phyloP scores from a whole-genome alignment of 2,797 vertebrate species.

The Onychomys torridus region DNA sequence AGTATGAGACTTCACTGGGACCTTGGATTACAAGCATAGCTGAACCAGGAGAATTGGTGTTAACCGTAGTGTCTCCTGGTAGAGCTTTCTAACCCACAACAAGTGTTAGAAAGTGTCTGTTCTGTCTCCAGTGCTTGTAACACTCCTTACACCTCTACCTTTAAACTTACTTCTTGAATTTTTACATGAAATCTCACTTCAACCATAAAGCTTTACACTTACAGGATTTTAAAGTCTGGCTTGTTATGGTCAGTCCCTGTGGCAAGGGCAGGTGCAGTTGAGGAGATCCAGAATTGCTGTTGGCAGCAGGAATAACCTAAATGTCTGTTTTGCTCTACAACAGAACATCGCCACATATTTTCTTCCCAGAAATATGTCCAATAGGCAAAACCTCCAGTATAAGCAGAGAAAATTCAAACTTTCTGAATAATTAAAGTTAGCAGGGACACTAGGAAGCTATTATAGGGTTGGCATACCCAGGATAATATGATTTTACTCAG shows the following conservation, averaged over 20 bases:
- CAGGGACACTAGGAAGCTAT: conserved; percentile 70
- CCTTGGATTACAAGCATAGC: conserved; percentile 57
- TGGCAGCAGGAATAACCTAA: background rate
- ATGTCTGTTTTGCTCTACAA: background rate
- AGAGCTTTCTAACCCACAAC: background rate
- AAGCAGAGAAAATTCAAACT: conserved; percentile 75
- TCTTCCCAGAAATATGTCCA: too few relatives aligned
- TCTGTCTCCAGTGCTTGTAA: conserved; percentile 45
- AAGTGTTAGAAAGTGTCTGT: background rate
- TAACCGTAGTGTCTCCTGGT: background rate
- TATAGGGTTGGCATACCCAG: conserved; percentile 62
- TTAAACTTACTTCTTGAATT: background rate
- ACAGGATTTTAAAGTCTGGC: background rate
- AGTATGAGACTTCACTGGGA: conserved; percentile 23
- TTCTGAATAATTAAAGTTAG: conserved; percentile 83
- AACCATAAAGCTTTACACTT: background rate
- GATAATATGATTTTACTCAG: conserved; percentile 73
- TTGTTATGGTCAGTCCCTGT: background rate
- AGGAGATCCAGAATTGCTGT: background rate
- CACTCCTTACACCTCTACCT: background rate
- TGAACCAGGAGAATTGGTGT: conserved; percentile 61
- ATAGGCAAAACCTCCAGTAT: conserved; percentile 61
- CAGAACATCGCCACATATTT: background rate
- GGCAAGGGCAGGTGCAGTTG: background rate
- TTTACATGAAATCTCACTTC: background rate